Conservation (phyloP, 2,113 vertebrate species). For the Perca flavescens region DNA sequence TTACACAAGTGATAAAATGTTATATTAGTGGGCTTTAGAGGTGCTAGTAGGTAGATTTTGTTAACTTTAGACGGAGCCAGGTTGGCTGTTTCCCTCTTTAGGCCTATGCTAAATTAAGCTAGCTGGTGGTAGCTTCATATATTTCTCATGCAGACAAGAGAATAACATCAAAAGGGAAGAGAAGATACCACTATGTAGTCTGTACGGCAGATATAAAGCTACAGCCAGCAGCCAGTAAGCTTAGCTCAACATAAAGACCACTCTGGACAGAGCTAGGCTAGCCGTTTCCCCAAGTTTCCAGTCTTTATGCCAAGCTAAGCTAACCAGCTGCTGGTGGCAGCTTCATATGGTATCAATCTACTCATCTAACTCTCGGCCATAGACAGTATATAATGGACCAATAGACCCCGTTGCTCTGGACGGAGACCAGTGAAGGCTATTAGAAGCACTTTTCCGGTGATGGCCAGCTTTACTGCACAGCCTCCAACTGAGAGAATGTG, state of each 20-base stretch:
- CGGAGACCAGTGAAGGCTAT: too few relatives aligned
- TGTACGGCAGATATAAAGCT: background rate
- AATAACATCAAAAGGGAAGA: background rate
- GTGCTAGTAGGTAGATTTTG: background rate
- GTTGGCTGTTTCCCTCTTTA: background rate
- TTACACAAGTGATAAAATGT: background rate
- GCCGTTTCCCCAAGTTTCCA: background rate
- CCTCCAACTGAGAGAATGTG: too few relatives aligned
- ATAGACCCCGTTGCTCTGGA: too few relatives aligned
- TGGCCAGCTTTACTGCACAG: too few relatives aligned
- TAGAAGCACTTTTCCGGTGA: too few relatives aligned
- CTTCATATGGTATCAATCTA: background rate
- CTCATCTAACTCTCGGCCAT: background rate
- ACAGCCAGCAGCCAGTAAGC: background rate
- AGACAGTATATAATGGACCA: too few relatives aligned
- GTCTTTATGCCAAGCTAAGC: background rate
- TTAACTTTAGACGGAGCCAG: background rate
- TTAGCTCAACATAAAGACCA: background rate
- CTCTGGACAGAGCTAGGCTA: background rate
- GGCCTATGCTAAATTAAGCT: background rate
- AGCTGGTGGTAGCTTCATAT: background rate
- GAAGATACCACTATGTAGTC: background rate
- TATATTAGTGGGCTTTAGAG: too few relatives aligned
- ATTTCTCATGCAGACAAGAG: background rate
- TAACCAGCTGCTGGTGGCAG: background rate